phyloP scores from a whole-genome alignment of 2,888 invertebrate species.

The Perizoma affinitatum region DNA sequence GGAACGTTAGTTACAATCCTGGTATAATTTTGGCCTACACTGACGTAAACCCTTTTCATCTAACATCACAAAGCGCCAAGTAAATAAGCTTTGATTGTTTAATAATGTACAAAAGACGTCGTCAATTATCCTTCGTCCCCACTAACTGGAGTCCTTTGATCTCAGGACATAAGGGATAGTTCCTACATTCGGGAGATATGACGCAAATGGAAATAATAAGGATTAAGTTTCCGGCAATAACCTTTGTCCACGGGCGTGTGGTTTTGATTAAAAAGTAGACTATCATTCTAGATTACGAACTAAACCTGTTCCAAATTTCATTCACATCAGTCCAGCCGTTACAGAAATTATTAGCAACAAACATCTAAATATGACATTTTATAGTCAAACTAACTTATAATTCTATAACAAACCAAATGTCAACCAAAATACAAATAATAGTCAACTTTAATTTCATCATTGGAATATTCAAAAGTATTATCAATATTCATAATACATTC shows the following conservation, averaged over 20 bases:
- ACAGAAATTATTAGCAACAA: no score
- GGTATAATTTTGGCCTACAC: background rate
- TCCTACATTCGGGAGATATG: slow-evolving; percentile 31
- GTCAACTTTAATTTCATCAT: no score
- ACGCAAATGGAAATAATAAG: slow-evolving; percentile 19
- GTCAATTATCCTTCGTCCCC: slow-evolving; percentile 55
- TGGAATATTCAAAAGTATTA: background rate
- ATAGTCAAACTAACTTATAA: no score
- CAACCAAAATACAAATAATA: no score
- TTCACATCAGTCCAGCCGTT: no score
- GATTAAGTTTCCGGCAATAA: slow-evolving; percentile 11
- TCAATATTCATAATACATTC: slow-evolving; percentile 19
- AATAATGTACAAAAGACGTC: slow-evolving; percentile 58
- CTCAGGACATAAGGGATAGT: slow-evolving; percentile 61
- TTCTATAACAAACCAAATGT: no score
- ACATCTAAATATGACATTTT: no score
- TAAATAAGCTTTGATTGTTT: slow-evolving; percentile 49
- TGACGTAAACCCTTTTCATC: slow-evolving; percentile 10
- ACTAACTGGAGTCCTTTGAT: slow-evolving; percentile 60
- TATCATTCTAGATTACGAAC: no score
- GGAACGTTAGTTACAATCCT: no score
- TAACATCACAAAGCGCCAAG: slow-evolving; percentile 20
- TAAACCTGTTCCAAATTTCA: no score
- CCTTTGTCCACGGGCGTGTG: no score
- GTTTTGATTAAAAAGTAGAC: background rate